Evolutionary conservation across 2,888 invertebrate species (phyloP).

Genomic region (Idaea biselata): DNA sequence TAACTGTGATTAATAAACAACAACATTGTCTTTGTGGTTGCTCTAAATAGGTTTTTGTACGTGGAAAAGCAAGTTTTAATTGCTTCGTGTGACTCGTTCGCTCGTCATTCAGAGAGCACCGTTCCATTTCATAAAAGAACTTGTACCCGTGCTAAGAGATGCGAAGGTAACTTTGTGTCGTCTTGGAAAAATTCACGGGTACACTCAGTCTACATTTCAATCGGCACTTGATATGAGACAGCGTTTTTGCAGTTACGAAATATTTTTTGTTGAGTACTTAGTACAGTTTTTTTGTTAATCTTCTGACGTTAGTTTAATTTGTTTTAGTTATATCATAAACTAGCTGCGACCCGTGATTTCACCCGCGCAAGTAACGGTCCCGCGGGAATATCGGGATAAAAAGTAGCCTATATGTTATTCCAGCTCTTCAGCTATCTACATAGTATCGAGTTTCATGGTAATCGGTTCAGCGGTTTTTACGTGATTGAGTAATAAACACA

Average conservation of each 20-base stretch:
- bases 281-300: not conserved
- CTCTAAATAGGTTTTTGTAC: conserved; percentile 30
- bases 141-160: conserved; percentile 44
- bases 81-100: conserved; percentile 47
- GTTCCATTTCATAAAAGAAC: conserved; percentile 47
- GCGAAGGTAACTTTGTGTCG: conserved; percentile 41
- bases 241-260: not conserved
- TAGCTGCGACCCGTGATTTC: too few species aligned
- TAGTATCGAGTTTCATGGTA: too few species aligned
- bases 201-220: conserved; percentile 39
- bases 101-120: conserved; percentile 39
- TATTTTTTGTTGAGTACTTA: not conserved
- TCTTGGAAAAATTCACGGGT: conserved; percentile 43
- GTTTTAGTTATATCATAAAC: too few species aligned
- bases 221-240: conserved; percentile 32
- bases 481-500: too few species aligned
- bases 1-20: not conserved
- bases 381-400: too few species aligned
- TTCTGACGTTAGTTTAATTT: too few species aligned
- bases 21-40: conserved; percentile 20
- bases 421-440: too few species aligned
- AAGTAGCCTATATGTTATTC: too few species aligned
- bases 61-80: conserved; percentile 53
- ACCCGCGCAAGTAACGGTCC: too few species aligned
- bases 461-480: too few species aligned